Percentiles rank a stretch among this genome's conserved stretches.
Evolutionary conservation across 1,140 invertebrate genomes (phyloP).

Genomic region (Conus betulinus): DNA sequence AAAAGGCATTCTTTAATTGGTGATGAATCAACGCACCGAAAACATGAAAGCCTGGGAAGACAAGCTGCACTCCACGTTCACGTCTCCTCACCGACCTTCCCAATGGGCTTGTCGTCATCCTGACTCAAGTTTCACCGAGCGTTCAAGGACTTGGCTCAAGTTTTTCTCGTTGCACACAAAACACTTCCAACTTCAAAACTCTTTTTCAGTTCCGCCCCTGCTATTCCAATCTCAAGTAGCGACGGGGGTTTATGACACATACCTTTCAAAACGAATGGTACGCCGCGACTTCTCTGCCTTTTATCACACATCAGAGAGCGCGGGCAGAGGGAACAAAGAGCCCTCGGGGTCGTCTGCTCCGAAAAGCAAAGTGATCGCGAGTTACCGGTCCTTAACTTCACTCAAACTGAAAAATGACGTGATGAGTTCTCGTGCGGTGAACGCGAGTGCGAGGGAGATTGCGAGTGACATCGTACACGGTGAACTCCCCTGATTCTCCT

Average conservation of each 20-base stretch:
- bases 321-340: background rate
- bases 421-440: slow-evolving; percentile 12
- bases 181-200: background rate
- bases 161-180: too few relatives aligned
- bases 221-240: too few relatives aligned
- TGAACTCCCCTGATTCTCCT: background rate
- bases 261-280: background rate
- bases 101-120: too few relatives aligned
- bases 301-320: background rate
- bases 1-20: too few relatives aligned
- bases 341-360: background rate
- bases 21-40: too few relatives aligned
- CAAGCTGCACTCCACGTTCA: too few relatives aligned
- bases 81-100: too few relatives aligned
- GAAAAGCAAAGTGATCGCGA: background rate
- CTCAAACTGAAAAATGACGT: slow-evolving; percentile 25
- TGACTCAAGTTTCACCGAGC: too few relatives aligned
- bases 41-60: too few relatives aligned
- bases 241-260: too few relatives aligned
- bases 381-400: background rate
- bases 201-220: too few relatives aligned
- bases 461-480: slow-evolving; percentile 31
- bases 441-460: slow-evolving; percentile 23
- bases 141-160: too few relatives aligned
- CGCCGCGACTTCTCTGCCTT: background rate